Evolutionary conservation across 2,888 invertebrate species (phyloP).

Genomic region (Stenolophus ochropezus): DNA sequence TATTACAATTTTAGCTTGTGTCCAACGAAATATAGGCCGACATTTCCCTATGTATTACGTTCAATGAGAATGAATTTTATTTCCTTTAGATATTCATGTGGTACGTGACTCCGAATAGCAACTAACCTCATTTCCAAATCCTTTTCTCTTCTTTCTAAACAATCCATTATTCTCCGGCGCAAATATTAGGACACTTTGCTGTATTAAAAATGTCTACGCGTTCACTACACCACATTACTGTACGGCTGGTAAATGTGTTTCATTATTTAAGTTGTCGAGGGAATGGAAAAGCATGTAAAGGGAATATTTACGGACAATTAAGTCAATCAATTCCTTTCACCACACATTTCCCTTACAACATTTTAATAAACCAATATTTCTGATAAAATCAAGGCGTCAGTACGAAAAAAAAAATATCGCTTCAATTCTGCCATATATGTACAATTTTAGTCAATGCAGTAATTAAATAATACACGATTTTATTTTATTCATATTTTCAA

Average conservation of each 20-base stretch:
- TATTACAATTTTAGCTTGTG: no score
- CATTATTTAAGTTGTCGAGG: not conserved
- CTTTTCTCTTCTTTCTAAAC: not conserved
- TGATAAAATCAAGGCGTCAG: not conserved
- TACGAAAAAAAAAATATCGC: no score
- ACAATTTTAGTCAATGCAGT: no score
- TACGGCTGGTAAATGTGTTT: not conserved
- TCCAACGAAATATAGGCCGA: no score
- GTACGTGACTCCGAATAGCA: not conserved
- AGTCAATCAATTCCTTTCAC: not conserved
- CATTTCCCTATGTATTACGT: no score
- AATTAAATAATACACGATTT: no score
- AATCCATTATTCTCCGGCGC: not conserved
- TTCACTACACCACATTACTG: not conserved
- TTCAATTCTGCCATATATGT: no score
- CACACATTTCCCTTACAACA: not conserved
- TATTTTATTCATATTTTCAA: no score
- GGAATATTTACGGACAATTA: not conserved
- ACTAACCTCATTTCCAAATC: not conserved
- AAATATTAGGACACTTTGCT: not conserved
- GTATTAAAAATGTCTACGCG: not conserved
- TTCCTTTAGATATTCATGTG: slow-evolving; percentile 10
- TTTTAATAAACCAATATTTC: not conserved
- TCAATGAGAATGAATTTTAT: slow-evolving; percentile 23
- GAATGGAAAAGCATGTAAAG: not conserved